A percentile compares a stretch with the other conserved stretches of the same genome.
phyloP scores from a whole-genome alignment of 2,888 invertebrate genomes.

The Rhamnusium bicolor region DNA sequence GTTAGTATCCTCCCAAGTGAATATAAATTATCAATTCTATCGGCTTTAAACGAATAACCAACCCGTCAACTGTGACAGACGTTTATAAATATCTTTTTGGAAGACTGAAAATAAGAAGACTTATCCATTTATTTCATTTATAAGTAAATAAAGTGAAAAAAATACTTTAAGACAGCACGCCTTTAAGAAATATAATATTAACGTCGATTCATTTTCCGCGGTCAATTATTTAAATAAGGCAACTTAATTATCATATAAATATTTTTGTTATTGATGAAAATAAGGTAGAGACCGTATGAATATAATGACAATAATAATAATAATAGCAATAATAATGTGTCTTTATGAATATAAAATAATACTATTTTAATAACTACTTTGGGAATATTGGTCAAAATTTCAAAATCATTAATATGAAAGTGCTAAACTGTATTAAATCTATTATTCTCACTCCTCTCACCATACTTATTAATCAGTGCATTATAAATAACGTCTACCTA shows the following conservation, averaged over 20 bases:
- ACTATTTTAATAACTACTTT: too few relatives aligned
- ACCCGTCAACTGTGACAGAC: conserved; percentile 63
- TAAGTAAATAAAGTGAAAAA: neutral
- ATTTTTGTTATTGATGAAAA: too few relatives aligned
- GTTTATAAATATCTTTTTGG: conserved; percentile 65
- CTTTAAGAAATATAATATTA: conserved; percentile 19
- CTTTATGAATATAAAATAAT: too few relatives aligned
- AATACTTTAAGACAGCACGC: neutral
- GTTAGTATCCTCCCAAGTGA: conserved; percentile 28
- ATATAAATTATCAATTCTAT: conserved; percentile 66
- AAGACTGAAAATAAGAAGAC: conserved; percentile 62
- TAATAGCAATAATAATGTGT: too few relatives aligned
- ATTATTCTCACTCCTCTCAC: too few relatives aligned
- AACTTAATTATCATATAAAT: neutral
- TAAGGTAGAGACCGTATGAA: too few relatives aligned
- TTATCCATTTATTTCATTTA: conserved; percentile 59
- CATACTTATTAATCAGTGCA: too few relatives aligned
- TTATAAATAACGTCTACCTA: too few relatives aligned
- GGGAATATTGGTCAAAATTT: too few relatives aligned
- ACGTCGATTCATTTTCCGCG: conserved; percentile 7
- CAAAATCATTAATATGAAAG: too few relatives aligned
- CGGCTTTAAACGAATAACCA: conserved; percentile 62
- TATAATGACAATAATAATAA: too few relatives aligned
- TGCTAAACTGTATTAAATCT: too few relatives aligned
- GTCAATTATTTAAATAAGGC: conserved; percentile 14